phyloP scores from a whole-genome alignment of 2,113 vertebrate species.

The Microtus pennsylvanicus region DNA sequence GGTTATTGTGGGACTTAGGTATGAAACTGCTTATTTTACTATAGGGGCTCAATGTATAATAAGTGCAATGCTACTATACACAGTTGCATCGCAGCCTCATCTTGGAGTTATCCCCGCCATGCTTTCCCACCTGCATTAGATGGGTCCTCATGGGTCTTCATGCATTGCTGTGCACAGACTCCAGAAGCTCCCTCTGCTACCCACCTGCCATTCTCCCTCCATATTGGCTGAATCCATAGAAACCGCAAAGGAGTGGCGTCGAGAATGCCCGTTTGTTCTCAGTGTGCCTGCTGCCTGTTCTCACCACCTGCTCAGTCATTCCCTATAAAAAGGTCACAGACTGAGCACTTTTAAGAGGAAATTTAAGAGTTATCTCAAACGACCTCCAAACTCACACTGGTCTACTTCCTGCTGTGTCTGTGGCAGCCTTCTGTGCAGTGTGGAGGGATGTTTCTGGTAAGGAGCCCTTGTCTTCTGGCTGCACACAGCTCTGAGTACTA shows the following conservation, averaged over 20 bases:
- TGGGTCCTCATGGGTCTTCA: neutral
- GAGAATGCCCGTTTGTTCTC: neutral
- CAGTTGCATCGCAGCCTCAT: neutral
- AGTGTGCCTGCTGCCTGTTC: neutral
- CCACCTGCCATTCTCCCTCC: neutral
- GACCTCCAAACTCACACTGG: neutral
- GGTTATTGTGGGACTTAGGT: neutral
- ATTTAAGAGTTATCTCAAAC: neutral
- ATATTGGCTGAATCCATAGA: neutral
- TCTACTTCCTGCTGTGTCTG: neutral
- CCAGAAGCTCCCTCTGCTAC: neutral
- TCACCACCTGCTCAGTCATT: neutral
- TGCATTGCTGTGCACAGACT: neutral
- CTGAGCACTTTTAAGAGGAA: neutral
- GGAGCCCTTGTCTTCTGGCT: neutral
- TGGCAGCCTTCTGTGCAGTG: neutral
- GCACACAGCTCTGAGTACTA: neutral
- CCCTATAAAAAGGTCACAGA: neutral
- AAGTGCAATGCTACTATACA: no score
- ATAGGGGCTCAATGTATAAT: neutral
- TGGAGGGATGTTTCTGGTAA: accelerated
- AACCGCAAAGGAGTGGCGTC: neutral
- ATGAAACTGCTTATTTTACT: neutral
- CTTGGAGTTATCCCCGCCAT: neutral
- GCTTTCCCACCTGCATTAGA: neutral